Conservation (phyloP, 2,797 vertebrate genomes). For the Clarias laeviceps region DNA sequence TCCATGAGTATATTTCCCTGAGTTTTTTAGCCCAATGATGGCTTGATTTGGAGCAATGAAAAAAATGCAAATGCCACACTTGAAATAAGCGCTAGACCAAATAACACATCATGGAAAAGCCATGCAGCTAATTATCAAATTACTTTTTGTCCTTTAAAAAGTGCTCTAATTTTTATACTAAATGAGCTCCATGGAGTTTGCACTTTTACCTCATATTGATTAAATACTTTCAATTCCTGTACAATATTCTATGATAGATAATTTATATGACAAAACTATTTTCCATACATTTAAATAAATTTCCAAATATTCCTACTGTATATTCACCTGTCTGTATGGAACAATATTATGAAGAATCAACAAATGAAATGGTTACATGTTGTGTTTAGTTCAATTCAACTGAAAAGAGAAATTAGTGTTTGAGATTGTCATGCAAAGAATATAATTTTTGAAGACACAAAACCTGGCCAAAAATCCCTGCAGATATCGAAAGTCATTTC, state of each 20-base stretch:
- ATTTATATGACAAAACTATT: not conserved
- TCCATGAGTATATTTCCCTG: not conserved
- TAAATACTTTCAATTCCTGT: not conserved
- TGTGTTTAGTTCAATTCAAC: not conserved
- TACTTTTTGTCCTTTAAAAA: not conserved
- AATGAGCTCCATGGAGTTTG: not conserved
- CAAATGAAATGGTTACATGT: not conserved
- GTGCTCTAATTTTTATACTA: not conserved
- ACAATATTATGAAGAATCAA: not conserved
- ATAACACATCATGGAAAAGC: not conserved
- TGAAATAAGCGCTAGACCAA: not conserved
- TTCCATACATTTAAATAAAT: too few relatives aligned
- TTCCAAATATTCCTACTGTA: too few relatives aligned
- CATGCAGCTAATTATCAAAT: not conserved
- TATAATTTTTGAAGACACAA: slow-evolving; percentile 32
- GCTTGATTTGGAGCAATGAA: not conserved
- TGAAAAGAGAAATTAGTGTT: slow-evolving; percentile 25
- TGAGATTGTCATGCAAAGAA: slow-evolving; percentile 19
- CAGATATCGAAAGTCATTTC: slow-evolving; percentile 28
- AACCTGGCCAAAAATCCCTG: slow-evolving; percentile 14
- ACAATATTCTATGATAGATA: not conserved
- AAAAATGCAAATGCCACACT: too few relatives aligned
- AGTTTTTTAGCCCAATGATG: not conserved
- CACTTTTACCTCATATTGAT: not conserved
- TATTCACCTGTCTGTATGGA: not conserved